phyloP scores from a whole-genome alignment of 1,140 invertebrate genomes.

The Drosophila mayri region DNA sequence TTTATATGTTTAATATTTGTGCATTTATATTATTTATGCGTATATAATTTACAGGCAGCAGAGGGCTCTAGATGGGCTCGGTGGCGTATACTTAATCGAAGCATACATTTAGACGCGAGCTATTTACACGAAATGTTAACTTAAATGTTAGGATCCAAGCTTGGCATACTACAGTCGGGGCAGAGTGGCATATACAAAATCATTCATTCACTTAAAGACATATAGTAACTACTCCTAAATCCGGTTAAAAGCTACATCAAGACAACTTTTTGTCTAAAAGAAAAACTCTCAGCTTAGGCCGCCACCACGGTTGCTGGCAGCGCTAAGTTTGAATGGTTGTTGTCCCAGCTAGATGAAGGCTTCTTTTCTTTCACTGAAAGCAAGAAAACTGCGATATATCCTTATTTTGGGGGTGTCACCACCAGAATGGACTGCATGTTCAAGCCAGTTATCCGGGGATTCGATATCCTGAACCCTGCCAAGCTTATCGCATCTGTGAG shows the following conservation, averaged over 20 bases:
- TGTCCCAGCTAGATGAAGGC: constrained; percentile 19
- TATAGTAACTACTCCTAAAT: constrained; percentile 15
- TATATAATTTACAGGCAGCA: constrained; percentile 70
- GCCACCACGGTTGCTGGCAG: constrained; percentile 25
- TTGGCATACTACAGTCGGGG: constrained; percentile 72
- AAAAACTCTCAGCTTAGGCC: constrained; percentile 24
- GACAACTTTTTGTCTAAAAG: constrained; percentile 16
- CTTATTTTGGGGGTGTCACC: constrained; percentile 85
- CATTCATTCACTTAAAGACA: constrained; percentile 36
- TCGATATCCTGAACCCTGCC: constrained; percentile 92
- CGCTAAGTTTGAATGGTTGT: constrained; percentile 37
- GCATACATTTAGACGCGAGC: constrained; percentile 68
- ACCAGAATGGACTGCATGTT: constrained; percentile 93
- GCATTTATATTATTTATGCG: constrained; percentile 63
- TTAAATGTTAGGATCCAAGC: constrained; percentile 41
- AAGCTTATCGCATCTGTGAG: constrained; percentile 92
- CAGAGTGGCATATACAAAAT: constrained; percentile 32
- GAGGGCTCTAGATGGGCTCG: constrained; percentile 29
- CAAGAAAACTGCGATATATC: constrained; percentile 93
- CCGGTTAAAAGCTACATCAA: constrained; percentile 23
- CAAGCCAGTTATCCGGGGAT: constrained; percentile 84
- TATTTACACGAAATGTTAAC: constrained; percentile 66
- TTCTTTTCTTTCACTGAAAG: constrained; percentile 56
- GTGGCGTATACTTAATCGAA: constrained; percentile 33
- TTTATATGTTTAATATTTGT: constrained; percentile 70